phyloP scores from a whole-genome alignment of 2,797 vertebrate species.

The Chrosomus eos region DNA sequence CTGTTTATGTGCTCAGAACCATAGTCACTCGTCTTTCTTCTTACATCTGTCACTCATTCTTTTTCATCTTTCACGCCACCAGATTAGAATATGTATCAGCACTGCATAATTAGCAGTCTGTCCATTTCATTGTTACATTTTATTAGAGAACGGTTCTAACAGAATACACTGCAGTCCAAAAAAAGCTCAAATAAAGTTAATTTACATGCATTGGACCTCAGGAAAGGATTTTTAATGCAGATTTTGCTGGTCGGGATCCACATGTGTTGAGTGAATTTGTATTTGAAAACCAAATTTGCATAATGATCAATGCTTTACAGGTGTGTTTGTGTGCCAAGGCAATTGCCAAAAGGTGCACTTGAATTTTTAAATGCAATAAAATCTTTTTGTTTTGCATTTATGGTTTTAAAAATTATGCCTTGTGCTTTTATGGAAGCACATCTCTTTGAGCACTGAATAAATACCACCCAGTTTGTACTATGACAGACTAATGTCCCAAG shows the following conservation, averaged over 20 bases:
- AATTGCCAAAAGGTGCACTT: slow-evolving; percentile 23
- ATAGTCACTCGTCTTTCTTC: slow-evolving; percentile 20
- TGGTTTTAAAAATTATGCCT: slow-evolving; percentile 11
- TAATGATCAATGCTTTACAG: slow-evolving; percentile 38
- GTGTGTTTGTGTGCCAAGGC: slow-evolving; percentile 12
- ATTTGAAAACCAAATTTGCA: slow-evolving; percentile 27
- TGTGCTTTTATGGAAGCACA: not conserved
- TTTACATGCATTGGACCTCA: slow-evolving; percentile 22
- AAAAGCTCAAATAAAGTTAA: slow-evolving; percentile 9
- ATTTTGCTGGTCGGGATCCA: slow-evolving; percentile 20
- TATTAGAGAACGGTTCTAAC: slow-evolving; percentile 53
- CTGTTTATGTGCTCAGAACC: slow-evolving; percentile 60
- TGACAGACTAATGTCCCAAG: slow-evolving; percentile 21
- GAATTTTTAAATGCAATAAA: slow-evolving; percentile 32
- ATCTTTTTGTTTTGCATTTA: slow-evolving; percentile 15
- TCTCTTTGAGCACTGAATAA: slow-evolving; percentile 9
- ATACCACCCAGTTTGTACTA: slow-evolving; percentile 3
- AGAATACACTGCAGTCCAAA: slow-evolving; percentile 27
- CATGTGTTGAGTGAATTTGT: slow-evolving; percentile 26
- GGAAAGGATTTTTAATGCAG: slow-evolving; percentile 31
- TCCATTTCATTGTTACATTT: slow-evolving; percentile 61
- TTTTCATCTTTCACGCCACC: slow-evolving; percentile 48
- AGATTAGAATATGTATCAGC: slow-evolving; percentile 61
- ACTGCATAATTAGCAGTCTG: slow-evolving; percentile 69
- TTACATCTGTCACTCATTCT: slow-evolving; percentile 22